These are phyloP conservation scores for Anthopleura xanthogrammica DNA, from an alignment of 92 coral and sea anemone species.

Conservation along the genomic window DNA sequence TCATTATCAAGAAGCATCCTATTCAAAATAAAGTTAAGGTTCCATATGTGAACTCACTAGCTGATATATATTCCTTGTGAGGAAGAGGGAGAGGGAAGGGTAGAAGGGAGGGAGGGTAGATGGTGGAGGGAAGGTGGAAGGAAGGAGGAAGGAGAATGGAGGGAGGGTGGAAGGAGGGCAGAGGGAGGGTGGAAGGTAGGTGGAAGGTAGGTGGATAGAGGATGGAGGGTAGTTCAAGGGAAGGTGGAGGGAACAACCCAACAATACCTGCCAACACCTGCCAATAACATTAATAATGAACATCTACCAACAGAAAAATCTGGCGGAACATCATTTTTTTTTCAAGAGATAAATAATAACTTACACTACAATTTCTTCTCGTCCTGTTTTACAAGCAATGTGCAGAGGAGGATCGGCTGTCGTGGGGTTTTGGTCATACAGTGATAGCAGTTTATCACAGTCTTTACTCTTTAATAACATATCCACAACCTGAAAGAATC, in stretches of 20 bases:
- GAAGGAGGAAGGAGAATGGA: not conserved
- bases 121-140: too few species aligned
- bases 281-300: too few species aligned
- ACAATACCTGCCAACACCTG: too few species aligned
- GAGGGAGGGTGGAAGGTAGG: not conserved
- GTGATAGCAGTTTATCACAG: slow-evolving; percentile 54
- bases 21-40: not conserved
- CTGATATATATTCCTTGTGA: too few species aligned
- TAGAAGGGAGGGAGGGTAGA: too few species aligned
- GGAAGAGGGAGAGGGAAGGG: too few species aligned
- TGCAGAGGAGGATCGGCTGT: slow-evolving; percentile 88
- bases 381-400: slow-evolving; percentile 92
- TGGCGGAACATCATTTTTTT: not conserved
- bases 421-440: slow-evolving; percentile 52
- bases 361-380: slow-evolving; percentile 85
- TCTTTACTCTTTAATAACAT: slow-evolving; percentile 65
- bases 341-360: not conserved
- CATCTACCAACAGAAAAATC: too few species aligned
- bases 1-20: slow-evolving; percentile 89
- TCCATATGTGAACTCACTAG: not conserved
- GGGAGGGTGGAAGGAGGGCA: not conserved
- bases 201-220: not conserved
- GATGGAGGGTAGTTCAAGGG: too few species aligned
- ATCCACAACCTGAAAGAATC: slow-evolving; percentile 64
- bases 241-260: not conserved